phyloP scores from a whole-genome alignment of 35 echinoderm and acorn worm species.

The Amphiura filiformis region DNA sequence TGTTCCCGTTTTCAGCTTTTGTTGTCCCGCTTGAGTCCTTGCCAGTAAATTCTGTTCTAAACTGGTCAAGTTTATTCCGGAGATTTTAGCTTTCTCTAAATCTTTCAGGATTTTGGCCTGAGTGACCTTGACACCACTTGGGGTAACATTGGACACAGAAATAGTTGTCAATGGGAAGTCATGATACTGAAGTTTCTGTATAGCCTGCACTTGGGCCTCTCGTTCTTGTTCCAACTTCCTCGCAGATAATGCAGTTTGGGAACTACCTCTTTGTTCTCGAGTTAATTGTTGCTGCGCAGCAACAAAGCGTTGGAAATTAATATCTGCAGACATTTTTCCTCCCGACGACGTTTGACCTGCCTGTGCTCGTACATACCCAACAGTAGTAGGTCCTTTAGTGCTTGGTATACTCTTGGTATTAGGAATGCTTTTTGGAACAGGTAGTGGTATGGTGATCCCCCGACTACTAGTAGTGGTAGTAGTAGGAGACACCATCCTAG shows the following conservation, averaged over 20 bases:
- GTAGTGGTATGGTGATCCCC: background rate
- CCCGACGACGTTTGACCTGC: background rate
- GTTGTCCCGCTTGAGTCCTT: background rate
- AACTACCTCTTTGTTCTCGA: background rate
- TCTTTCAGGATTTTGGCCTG: constrained; percentile 94
- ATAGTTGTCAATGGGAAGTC: constrained; percentile 98
- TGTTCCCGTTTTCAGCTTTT: background rate
- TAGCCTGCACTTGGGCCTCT: constrained; percentile 83
- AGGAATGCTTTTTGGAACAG: background rate
- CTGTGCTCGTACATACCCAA: background rate
- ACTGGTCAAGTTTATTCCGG: constrained; percentile 24
- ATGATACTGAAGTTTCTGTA: constrained; percentile 98
- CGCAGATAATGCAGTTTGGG: background rate
- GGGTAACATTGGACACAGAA: constrained; percentile 44
- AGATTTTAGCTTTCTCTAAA: constrained; percentile 57
- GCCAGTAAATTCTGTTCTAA: background rate
- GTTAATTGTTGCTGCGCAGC: constrained; percentile 51
- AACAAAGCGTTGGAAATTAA: constrained; percentile 44
- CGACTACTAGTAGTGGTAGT: background rate
- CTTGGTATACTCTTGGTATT: background rate
- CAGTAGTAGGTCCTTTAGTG: background rate
- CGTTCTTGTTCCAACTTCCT: constrained; percentile 21
- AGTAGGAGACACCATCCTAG: background rate
- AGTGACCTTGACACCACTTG: constrained; percentile 45
- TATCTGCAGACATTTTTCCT: constrained; percentile 47